Evolutionary conservation across 2,797 vertebrate genomes (phyloP).

Genomic region (Chromobotia macracanthus): DNA sequence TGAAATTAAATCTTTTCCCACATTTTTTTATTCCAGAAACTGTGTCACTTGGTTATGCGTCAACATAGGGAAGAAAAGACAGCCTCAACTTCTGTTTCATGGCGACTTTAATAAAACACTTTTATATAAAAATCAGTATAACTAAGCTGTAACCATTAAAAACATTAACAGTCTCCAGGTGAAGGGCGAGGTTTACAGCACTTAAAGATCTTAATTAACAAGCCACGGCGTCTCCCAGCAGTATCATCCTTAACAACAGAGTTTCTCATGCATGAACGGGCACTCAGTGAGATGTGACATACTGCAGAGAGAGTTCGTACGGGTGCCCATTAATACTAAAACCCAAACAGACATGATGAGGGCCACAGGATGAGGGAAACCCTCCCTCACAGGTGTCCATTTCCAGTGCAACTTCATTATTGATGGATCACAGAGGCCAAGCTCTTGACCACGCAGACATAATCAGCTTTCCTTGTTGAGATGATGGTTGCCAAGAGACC

Average conservation of each 20-base stretch:
- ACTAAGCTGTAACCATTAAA: neutral
- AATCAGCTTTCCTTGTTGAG: constrained; percentile 68
- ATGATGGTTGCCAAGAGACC: constrained; percentile 74
- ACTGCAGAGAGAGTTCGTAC: neutral
- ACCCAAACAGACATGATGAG: constrained; percentile 20
- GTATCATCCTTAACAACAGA: neutral
- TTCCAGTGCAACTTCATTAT: constrained; percentile 74
- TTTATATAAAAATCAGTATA: too few relatives aligned
- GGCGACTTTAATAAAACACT: too few relatives aligned
- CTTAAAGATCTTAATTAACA: constrained; percentile 27
- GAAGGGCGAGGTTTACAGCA: neutral
- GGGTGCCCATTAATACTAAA: constrained; percentile 41
- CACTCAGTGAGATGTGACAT: constrained; percentile 13
- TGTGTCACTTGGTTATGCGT: too few relatives aligned
- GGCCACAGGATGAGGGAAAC: constrained; percentile 31
- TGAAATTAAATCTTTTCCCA: neutral
- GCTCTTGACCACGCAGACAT: constrained; percentile 57
- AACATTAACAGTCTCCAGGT: neutral
- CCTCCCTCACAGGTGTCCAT: constrained; percentile 69
- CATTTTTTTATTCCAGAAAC: too few relatives aligned
- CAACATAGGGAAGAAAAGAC: too few relatives aligned
- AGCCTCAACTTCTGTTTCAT: too few relatives aligned
- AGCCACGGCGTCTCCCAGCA: neutral
- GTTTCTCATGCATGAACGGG: constrained; percentile 29
- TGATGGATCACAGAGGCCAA: constrained; percentile 70